phyloP scores from a whole-genome alignment of 2,888 invertebrate genomes.

The Fragum sueziense region DNA sequence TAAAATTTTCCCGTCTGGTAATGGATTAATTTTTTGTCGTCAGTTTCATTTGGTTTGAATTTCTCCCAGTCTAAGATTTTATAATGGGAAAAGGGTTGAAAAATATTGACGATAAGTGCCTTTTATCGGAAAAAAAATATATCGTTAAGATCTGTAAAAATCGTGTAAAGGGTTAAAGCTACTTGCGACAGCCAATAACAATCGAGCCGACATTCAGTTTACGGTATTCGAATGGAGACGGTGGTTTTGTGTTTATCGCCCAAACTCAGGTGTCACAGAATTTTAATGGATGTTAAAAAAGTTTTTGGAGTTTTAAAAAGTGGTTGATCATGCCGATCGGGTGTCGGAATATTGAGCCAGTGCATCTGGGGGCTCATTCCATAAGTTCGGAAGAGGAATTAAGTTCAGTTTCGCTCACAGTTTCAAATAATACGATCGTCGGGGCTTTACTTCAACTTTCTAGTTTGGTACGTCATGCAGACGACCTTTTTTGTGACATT shows the following conservation, averaged over 20 bases:
- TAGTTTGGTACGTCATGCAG: slow-evolving; percentile 77
- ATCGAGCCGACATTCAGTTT: not conserved
- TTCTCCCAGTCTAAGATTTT: too few species aligned
- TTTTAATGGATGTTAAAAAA: slow-evolving; percentile 35
- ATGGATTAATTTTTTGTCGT: too few species aligned
- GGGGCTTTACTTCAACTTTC: slow-evolving; percentile 75
- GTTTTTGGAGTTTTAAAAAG: slow-evolving; percentile 31
- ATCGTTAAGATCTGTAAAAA: too few species aligned
- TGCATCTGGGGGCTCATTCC: slow-evolving; percentile 66
- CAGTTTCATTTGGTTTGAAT: too few species aligned
- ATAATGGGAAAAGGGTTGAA: too few species aligned
- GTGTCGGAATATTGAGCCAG: slow-evolving; percentile 70
- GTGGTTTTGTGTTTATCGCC: slow-evolving; percentile 24
- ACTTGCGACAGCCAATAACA: slow-evolving; percentile 10
- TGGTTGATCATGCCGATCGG: slow-evolving; percentile 69
- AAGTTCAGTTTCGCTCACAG: slow-evolving; percentile 62
- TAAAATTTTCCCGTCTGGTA: too few species aligned
- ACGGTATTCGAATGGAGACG: slow-evolving; percentile 32
- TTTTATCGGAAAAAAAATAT: too few species aligned
- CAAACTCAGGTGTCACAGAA: slow-evolving; percentile 21
- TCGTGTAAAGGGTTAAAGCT: not conserved
- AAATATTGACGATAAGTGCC: too few species aligned
- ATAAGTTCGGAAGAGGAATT: slow-evolving; percentile 61
- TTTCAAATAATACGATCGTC: slow-evolving; percentile 71
- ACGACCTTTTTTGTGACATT: slow-evolving; percentile 77